Evolutionary conservation across 1,140 invertebrate genomes (phyloP).

Genomic region (Andricus grossulariae): DNA sequence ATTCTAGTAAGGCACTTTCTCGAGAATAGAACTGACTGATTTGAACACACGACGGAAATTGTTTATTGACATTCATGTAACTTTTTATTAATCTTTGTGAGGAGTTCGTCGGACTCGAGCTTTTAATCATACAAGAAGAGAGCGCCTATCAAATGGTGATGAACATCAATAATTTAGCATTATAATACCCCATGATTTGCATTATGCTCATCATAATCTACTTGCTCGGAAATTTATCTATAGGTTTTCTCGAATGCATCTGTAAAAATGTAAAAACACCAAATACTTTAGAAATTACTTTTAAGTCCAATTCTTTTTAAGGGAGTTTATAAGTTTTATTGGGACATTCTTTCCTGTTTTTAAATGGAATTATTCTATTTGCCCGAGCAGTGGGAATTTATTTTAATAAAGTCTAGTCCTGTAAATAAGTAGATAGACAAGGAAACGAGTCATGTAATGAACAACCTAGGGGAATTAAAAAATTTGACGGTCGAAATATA

Average conservation of each 20-base stretch:
- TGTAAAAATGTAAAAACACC: conserved; percentile 33
- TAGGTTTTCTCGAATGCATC: conserved; percentile 29
- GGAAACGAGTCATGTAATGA: conserved; percentile 28
- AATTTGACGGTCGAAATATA: neutral
- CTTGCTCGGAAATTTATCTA: conserved; percentile 44
- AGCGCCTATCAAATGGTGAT: conserved; percentile 51
- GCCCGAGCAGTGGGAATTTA: conserved; percentile 45
- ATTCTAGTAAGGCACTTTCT: neutral
- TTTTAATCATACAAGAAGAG: conserved; percentile 38
- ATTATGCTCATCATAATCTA: conserved; percentile 45
- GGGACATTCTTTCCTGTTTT: neutral
- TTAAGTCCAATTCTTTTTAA: neutral
- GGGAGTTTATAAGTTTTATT: neutral
- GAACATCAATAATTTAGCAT: conserved; percentile 46
- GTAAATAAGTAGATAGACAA: conserved; percentile 58
- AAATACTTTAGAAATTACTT: conserved; percentile 3
- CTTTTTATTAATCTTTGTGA: neutral
- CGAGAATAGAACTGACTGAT: conserved; percentile 12
- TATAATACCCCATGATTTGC: conserved; percentile 32
- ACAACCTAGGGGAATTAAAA: neutral
- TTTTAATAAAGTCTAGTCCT: conserved; percentile 60
- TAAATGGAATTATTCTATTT: conserved; percentile 14
- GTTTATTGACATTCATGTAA: neutral
- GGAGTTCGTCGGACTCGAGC: conserved; percentile 24
- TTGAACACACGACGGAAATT: neutral